These are phyloP conservation scores for Bovichtus diacanthus DNA, from an alignment of 2,797 vertebrate species.

Conservation along the genomic window DNA sequence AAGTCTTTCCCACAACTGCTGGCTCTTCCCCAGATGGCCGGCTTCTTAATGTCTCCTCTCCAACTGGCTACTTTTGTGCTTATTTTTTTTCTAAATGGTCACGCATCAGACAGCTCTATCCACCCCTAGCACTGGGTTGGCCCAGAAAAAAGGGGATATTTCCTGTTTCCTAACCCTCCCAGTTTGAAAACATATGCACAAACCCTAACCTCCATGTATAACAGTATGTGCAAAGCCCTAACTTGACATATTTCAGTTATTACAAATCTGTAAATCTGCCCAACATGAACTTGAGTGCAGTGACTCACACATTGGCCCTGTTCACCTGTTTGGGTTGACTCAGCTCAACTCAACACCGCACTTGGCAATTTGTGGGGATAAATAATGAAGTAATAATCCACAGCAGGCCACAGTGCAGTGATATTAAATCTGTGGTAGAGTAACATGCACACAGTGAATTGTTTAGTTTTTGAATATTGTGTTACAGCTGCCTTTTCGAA, in stretches of 20 bases:
- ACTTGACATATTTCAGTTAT: slow-evolving; percentile 40
- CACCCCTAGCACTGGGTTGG: not conserved
- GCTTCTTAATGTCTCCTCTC: slow-evolving; percentile 24
- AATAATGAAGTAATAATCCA: slow-evolving; percentile 63
- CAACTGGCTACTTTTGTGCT: slow-evolving; percentile 28
- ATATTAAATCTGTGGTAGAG: slow-evolving; percentile 48
- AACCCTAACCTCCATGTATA: not conserved
- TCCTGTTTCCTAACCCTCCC: slow-evolving; percentile 10
- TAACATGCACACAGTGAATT: slow-evolving; percentile 8
- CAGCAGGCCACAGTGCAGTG: slow-evolving; percentile 36
- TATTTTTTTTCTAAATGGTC: slow-evolving; percentile 18
- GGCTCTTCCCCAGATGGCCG: slow-evolving; percentile 41
- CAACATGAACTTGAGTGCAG: slow-evolving; percentile 49
- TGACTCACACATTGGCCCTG: slow-evolving; percentile 57
- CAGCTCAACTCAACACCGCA: slow-evolving; percentile 52
- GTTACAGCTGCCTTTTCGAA: not conserved
- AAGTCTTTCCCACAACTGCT: slow-evolving; percentile 45
- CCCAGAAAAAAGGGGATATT: slow-evolving; percentile 8
- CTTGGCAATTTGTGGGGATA: slow-evolving; percentile 58
- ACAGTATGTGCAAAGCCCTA: slow-evolving; percentile 14
- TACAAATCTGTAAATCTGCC: slow-evolving; percentile 44
- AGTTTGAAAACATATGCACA: slow-evolving; percentile 16
- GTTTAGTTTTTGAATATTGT: slow-evolving; percentile 11
- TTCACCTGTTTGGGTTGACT: slow-evolving; percentile 70
- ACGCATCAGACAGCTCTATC: slow-evolving; percentile 22